Base-by-base conservation (phyloP, 2,888 invertebrate genomes). In the Agrenia bidenticulata region DNA sequence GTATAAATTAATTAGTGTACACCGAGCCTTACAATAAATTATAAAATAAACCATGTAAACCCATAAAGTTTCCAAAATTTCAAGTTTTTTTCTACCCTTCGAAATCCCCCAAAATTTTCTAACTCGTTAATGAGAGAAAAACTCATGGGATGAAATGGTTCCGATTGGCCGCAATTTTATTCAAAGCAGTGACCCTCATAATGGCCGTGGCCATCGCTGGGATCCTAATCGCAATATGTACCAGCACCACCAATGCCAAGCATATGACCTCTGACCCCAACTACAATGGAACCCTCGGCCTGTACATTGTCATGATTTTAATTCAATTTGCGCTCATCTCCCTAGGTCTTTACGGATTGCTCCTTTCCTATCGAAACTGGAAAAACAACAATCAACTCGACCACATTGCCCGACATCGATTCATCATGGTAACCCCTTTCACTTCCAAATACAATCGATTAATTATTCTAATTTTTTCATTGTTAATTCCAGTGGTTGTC, bases 61-160 rank as follows among this genome's bases (percentile, higher is more conserved):
- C n/a, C n/a, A n/a, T n/a, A n/a, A n/a, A n/a, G n/a, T n/a, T n/a
- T n/a, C n/a, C n/a, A n/a, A n/a, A n/a, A n/a, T n/a, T n/a, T n/a
- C n/a, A n/a, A n/a, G n/a, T n/a, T n/a, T n/a, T n/a, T n/a, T n/a
- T n/a, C n/a, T n/a, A n/a, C n/a, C n/a, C n/a, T n/a, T n/a, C n/a
- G n/a, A n/a, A n/a, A n/a, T n/a, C n/a, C n/a, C n/a, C n/a, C n/a
- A n/a, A n/a, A n/a, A n/a, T n/a, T n/a, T n/a, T n/a, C n/a, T n/a
- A n/a, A n/a, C n/a, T n/a, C n/a, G n/a, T n/a, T n/a, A n/a, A n/a
- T n/a, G n/a, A n/a, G n/a, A n/a, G n/a, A n/a, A n/a, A 32, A 11
- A n/a, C n/a, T n/a, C n/a, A n/a, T n/a, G n/a, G n/a, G 32, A 74
- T 74, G 74, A 42, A 71, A 58, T 74, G 74, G 74, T 74, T 74